A percentile compares a stretch with the other conserved stretches of the same genome.
These are phyloP conservation scores for Diarsia rubi DNA, from an alignment of 2,888 invertebrate genomes.

Conservation along the genomic window DNA sequence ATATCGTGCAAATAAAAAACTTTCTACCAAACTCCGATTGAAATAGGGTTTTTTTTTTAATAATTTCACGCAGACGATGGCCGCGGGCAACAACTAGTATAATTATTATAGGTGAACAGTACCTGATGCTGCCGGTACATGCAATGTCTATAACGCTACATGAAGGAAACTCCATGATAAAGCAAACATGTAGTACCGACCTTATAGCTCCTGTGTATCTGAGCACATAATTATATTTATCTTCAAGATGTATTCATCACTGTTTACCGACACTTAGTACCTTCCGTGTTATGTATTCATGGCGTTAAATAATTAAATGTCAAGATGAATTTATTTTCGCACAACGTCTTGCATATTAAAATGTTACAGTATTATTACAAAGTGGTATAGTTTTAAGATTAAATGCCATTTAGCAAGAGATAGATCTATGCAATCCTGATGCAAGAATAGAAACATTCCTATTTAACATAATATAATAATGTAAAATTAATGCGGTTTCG, in stretches of 20 bases:
- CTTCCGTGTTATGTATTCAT: conserved; percentile 42
- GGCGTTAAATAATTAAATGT: conserved; percentile 41
- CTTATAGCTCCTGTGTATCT: conserved; percentile 18
- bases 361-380: conserved; percentile 1
- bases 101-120: conserved; percentile 27
- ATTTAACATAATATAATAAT: neutral
- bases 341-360: conserved; percentile 36
- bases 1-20: too few relatives aligned
- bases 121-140: conserved; percentile 4
- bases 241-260: conserved; percentile 19
- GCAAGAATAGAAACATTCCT: conserved; percentile 2
- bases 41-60: too few relatives aligned
- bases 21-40: too few relatives aligned
- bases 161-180: conserved; percentile 4
- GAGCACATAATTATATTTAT: conserved; percentile 20
- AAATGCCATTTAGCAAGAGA: neutral
- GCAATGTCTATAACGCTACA: neutral
- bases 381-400: neutral
- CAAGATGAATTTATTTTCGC: conserved; percentile 33
- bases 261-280: conserved; percentile 44
- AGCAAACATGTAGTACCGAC: conserved; percentile 17
- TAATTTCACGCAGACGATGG: too few relatives aligned
- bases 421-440: neutral
- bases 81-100: too few relatives aligned
- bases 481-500: neutral